Conservation (phyloP, 2,113 vertebrate genomes). For the Megaceryle torquata region DNA sequence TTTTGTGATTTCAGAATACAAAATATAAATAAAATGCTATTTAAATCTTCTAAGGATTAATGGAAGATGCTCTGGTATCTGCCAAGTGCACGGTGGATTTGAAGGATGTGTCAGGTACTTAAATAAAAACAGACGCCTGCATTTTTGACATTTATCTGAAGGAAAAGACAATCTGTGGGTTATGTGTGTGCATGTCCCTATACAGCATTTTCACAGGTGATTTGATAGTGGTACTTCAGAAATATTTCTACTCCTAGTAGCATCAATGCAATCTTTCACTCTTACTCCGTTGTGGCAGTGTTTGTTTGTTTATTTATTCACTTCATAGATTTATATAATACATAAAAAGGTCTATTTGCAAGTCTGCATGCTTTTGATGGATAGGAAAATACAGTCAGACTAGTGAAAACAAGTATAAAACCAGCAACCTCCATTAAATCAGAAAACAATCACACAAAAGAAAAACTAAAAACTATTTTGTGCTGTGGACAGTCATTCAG, state of each 20-base stretch:
- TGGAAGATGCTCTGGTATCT: neutral
- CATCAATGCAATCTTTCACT: neutral
- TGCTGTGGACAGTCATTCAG: neutral
- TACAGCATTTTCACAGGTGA: neutral
- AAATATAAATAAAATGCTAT: neutral
- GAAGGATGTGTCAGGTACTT: neutral
- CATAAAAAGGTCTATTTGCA: neutral
- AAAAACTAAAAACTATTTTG: neutral
- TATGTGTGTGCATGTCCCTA: neutral
- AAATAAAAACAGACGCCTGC: neutral
- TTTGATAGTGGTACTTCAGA: neutral
- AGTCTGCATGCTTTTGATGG: neutral
- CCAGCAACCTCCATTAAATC: neutral
- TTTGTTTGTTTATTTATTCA: conserved; percentile 42
- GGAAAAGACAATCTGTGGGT: neutral
- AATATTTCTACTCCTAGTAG: neutral
- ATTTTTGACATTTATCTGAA: conserved; percentile 10
- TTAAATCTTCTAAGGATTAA: conserved; percentile 10
- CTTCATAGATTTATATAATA: conserved; percentile 24
- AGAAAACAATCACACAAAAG: neutral
- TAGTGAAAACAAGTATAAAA: conserved; percentile 12
- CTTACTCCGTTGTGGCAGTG: neutral
- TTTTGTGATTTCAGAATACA: neutral
- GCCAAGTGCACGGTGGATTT: neutral
- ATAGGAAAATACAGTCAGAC: neutral